These are phyloP conservation scores for Lepidocolaptes lacrymiger DNA, from an alignment of 2,797 vertebrate species.

Conservation along the genomic window DNA sequence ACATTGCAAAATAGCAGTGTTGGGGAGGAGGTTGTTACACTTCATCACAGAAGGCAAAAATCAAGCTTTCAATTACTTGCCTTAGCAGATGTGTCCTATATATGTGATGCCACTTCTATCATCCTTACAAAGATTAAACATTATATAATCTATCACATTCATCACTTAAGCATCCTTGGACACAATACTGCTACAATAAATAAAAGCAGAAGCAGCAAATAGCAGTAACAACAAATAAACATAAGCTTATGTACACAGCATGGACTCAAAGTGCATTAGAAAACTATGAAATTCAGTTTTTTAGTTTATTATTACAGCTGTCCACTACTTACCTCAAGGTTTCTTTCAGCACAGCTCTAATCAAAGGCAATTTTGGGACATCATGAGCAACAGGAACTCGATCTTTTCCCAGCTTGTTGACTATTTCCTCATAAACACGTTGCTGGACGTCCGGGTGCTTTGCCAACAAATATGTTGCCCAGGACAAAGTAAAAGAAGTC, in stretches of 20 bases:
- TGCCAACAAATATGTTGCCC: constrained; percentile 89
- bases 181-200: not conserved
- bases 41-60: not conserved
- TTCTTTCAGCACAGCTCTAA: constrained; percentile 92
- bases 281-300: not conserved
- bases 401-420: constrained; percentile 77
- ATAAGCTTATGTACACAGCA: not conserved
- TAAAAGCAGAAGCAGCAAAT: not conserved
- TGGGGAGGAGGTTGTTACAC: not conserved
- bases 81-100: not conserved
- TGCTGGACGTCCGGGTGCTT: constrained; percentile 84
- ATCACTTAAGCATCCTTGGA: not conserved
- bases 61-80: not conserved
- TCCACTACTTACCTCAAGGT: constrained; percentile 84
- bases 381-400: constrained; percentile 81
- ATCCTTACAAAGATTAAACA: not conserved
- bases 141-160: not conserved
- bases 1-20: not conserved
- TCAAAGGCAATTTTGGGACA: constrained; percentile 82
- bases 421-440: constrained; percentile 83
- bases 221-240: not conserved
- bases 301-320: not conserved
- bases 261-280: not conserved
- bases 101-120: not conserved
- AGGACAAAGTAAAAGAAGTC: constrained; percentile 94